Conservation (phyloP, 2,113 vertebrate genomes). For the Diadophis punctatus region DNA sequence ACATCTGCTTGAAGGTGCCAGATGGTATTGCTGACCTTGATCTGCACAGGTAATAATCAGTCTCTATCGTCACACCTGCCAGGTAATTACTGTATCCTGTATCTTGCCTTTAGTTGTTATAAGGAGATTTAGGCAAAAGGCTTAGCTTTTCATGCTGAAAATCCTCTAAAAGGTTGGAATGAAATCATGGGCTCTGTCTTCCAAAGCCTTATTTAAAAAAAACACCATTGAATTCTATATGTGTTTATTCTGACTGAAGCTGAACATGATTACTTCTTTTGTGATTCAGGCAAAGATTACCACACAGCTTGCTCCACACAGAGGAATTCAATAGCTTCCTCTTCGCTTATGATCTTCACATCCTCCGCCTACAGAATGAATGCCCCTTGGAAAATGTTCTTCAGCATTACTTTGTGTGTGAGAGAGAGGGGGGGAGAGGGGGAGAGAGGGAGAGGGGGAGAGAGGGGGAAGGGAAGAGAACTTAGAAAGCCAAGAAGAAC, state of each 20-base stretch:
- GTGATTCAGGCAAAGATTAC: conserved; percentile 9
- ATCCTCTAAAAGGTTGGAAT: not conserved
- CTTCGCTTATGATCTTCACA: not conserved
- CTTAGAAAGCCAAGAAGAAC: not conserved
- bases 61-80: not conserved
- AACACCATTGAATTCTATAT: not conserved
- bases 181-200: not conserved
- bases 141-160: not conserved
- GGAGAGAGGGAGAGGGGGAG: too few species aligned
- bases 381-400: not conserved
- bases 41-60: not conserved
- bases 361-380: not conserved
- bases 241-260: conserved; percentile 8
- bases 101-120: not conserved
- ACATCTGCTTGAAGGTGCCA: not conserved
- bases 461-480: too few species aligned
- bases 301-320: not conserved
- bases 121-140: not conserved
- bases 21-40: not conserved
- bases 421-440: too few species aligned
- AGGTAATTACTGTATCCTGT: not conserved
- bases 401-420: not conserved
- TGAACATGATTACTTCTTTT: conserved; percentile 10
- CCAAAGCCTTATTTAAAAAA: not conserved
- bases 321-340: not conserved